Percentiles rank a stretch among this genome's conserved stretches.
Evolutionary conservation across 2,797 vertebrate species (phyloP).

Genomic region (Argyrosomus regius): DNA sequence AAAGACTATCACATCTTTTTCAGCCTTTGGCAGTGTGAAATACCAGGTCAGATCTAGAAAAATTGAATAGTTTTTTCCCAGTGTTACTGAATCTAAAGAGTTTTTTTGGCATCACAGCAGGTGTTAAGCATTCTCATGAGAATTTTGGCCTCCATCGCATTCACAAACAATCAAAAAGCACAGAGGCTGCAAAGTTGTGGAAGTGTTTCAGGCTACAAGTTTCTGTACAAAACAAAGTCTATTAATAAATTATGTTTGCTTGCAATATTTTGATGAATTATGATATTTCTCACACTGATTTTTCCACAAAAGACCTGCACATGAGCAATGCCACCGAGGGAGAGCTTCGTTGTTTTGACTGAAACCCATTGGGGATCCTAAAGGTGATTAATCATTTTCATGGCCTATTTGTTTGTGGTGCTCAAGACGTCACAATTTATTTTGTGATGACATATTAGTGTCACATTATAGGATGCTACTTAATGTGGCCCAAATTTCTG

Average conservation of each 20-base stretch:
- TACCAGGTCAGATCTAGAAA: neutral
- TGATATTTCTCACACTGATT: neutral
- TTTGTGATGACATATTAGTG: neutral
- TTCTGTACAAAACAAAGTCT: neutral
- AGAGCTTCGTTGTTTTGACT: neutral
- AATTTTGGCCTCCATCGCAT: constrained; percentile 21
- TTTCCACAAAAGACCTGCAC: neutral
- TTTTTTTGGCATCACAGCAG: neutral
- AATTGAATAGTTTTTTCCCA: neutral
- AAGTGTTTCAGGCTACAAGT: neutral
- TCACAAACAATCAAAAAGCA: constrained; percentile 1
- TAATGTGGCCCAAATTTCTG: too few relatives aligned
- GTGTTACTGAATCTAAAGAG: neutral
- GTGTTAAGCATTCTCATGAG: constrained; percentile 6
- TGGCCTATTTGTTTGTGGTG: constrained; percentile 7
- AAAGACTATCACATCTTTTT: neutral
- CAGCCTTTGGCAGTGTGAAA: neutral
- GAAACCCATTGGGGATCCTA: neutral
- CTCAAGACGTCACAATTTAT: neutral
- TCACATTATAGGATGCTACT: neutral
- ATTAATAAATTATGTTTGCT: constrained; percentile 3
- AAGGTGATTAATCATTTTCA: neutral
- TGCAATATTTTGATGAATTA: neutral
- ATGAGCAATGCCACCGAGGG: neutral
- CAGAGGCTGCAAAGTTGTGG: neutral